phyloP scores from a whole-genome alignment of 2,888 invertebrate genomes.

The Dicranocentrus wangi region DNA sequence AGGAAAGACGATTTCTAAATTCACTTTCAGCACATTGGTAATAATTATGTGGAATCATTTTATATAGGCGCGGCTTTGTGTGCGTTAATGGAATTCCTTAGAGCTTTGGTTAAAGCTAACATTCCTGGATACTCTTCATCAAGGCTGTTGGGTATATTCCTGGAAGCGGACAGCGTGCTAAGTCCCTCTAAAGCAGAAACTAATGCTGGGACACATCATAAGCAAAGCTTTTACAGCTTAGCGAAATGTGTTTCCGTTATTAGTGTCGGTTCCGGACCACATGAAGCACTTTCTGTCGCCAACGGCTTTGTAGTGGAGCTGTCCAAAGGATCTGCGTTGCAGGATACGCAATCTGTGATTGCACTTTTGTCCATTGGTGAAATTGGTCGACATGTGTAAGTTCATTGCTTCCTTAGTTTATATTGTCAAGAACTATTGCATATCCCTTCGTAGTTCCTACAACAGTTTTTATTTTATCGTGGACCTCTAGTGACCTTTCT shows the following conservation, averaged over 20 bases:
- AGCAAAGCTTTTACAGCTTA: conserved; percentile 91
- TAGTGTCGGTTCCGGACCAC: conserved; percentile 83
- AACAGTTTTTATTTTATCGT: no score
- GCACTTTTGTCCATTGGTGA: conserved; percentile 96
- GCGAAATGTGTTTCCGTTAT: conserved; percentile 97
- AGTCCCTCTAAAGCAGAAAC: conserved; percentile 73
- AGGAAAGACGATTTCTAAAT: no score
- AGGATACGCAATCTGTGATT: conserved; percentile 91
- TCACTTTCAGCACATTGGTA: no score
- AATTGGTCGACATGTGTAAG: conserved; percentile 94
- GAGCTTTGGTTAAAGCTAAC: conserved; percentile 89
- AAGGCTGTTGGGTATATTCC: conserved; percentile 85
- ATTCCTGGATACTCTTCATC: conserved; percentile 87
- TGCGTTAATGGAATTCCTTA: conserved; percentile 93
- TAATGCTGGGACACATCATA: conserved; percentile 78
- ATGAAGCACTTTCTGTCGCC: conserved; percentile 80
- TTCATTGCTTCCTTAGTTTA: conserved; percentile 71
- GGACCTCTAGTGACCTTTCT: conserved; percentile 82
- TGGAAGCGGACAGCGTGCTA: conserved; percentile 81
- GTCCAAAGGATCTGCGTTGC: conserved; percentile 82
- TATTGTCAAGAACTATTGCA: no score
- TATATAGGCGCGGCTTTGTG: conserved; percentile 87
- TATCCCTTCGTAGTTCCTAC: no score
- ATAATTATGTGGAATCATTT: no score
- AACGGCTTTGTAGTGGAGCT: conserved; percentile 80